Conservation (phyloP, 2,113 vertebrate genomes). For the Zapornia atra region DNA sequence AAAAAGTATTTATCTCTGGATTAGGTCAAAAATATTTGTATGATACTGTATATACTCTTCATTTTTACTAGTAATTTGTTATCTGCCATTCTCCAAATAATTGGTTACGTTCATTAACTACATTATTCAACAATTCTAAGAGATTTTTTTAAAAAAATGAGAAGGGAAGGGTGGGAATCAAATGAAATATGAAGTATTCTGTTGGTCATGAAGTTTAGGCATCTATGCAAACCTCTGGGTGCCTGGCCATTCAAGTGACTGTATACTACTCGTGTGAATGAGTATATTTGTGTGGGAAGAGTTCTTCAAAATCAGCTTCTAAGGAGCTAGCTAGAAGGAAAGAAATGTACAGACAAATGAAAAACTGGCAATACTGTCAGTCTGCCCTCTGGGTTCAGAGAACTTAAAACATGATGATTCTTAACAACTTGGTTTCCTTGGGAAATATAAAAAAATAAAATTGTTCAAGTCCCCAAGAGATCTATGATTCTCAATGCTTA, state of each 20-base stretch:
- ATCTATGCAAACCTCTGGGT: background rate
- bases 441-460: conserved; percentile 38
- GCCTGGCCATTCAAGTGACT: background rate
- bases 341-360: background rate
- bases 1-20: background rate
- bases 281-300: background rate
- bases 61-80: background rate
- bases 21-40: background rate
- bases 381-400: background rate
- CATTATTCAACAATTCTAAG: background rate
- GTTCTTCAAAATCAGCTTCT: background rate
- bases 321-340: conserved; percentile 14
- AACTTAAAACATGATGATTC: conserved; percentile 31
- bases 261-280: background rate
- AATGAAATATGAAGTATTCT: background rate
- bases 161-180: background rate
- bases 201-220: background rate
- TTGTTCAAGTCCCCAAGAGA: conserved; percentile 50
- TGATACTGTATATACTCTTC: background rate
- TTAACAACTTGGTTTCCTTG: conserved; percentile 43
- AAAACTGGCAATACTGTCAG: background rate
- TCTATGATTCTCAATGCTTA: conserved; percentile 31
- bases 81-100: background rate
- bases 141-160: background rate
- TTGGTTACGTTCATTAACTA: background rate